Evolutionary conservation across 2,113 vertebrate genomes (phyloP).

Genomic region (Myotis yumanensis): DNA sequence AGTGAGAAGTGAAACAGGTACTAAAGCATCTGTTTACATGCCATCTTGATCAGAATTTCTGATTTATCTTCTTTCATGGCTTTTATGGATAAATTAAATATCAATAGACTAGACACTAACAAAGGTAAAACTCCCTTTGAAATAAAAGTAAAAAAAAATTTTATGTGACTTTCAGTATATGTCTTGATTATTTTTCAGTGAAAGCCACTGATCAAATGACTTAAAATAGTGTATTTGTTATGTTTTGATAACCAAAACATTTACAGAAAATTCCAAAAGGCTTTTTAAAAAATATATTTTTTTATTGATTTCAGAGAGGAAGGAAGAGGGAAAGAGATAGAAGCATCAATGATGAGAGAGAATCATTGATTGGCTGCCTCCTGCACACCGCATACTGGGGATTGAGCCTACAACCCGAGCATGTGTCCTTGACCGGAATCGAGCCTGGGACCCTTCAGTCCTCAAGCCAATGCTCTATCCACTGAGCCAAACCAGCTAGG

Average conservation of each 20-base stretch:
- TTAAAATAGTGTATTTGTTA: neutral
- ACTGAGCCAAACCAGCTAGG: too few species aligned
- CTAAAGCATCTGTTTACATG: neutral
- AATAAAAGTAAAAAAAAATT: constrained; percentile 44
- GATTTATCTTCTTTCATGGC: neutral
- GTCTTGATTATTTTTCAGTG: neutral
- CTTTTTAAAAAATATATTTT: neutral
- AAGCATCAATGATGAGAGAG: too few species aligned
- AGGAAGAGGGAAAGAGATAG: too few species aligned
- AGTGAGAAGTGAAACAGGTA: neutral
- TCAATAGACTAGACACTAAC: neutral
- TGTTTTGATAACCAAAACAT: constrained; percentile 21
- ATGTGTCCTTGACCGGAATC: too few species aligned
- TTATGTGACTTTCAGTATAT: constrained; percentile 4
- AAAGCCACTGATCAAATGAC: constrained; percentile 11
- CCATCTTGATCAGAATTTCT: constrained; percentile 15
- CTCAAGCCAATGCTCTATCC: too few species aligned
- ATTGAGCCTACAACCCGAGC: too few species aligned
- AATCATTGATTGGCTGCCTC: too few species aligned
- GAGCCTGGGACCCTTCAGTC: too few species aligned
- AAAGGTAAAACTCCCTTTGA: constrained; percentile 24
- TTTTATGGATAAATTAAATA: constrained; percentile 31
- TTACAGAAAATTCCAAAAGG: neutral
- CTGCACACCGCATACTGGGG: too few species aligned
- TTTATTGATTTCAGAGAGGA: too few species aligned